Conservation (phyloP, 2,888 invertebrate genomes). For the Eustalomyia histrio region DNA sequence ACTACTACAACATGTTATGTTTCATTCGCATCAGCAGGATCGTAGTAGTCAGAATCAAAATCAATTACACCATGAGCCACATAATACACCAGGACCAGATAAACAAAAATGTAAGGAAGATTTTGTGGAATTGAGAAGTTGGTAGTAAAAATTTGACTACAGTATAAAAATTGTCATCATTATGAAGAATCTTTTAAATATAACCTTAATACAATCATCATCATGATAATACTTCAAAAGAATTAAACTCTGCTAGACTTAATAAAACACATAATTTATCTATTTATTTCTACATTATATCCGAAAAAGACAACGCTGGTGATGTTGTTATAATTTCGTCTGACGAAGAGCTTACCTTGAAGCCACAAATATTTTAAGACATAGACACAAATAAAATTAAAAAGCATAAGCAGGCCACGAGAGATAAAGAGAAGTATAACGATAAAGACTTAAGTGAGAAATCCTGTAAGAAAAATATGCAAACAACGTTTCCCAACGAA, state of each 20-base stretch:
- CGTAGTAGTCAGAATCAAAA: neutral
- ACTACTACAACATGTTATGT: neutral
- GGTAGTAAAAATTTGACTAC: neutral
- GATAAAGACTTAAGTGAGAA: neutral
- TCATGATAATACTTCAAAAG: slow-evolving; percentile 8
- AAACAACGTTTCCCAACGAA: neutral
- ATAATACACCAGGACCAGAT: neutral
- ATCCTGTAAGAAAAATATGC: neutral
- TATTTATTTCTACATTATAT: no score
- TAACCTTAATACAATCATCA: slow-evolving; percentile 1
- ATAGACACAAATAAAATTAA: neutral
- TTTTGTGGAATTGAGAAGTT: no score
- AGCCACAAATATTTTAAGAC: neutral
- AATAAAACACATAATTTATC: neutral
- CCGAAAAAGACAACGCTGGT: no score
- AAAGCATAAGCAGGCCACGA: neutral
- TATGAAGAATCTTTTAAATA: slow-evolving; percentile 8
- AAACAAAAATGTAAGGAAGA: no score
- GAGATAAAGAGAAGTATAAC: neutral
- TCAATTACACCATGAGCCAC: neutral
- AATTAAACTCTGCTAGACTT: neutral
- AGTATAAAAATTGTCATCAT: neutral
- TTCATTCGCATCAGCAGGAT: neutral
- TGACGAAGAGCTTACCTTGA: neutral
- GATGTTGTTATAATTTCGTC: no score